Conservation (phyloP, 1,140 invertebrate genomes). For the Drosophila guanche region DNA sequence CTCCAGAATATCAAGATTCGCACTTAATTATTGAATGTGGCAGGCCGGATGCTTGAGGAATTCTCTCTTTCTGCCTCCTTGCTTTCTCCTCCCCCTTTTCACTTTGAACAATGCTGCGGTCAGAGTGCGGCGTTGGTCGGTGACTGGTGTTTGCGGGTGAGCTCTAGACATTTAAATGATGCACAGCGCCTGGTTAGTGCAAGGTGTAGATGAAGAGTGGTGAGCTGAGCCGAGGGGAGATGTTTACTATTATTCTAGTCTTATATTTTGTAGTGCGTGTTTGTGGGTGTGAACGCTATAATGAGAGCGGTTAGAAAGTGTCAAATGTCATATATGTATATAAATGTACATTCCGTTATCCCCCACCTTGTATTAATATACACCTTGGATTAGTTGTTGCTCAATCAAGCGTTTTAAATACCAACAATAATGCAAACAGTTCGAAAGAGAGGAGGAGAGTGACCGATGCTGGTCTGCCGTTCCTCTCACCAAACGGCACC, state of each 20-base stretch:
- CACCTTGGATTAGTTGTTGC: slow-evolving; percentile 12
- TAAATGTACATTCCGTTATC: too few relatives aligned
- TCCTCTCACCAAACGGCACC: too few relatives aligned
- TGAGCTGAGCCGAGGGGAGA: too few relatives aligned
- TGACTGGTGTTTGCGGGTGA: slow-evolving; percentile 2
- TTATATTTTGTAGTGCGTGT: too few relatives aligned
- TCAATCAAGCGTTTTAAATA: slow-evolving; percentile 48
- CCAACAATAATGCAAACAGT: slow-evolving; percentile 18
- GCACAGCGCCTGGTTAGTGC: slow-evolving; percentile 26
- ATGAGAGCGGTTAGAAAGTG: too few relatives aligned
- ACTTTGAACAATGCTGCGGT: slow-evolving; percentile 7
- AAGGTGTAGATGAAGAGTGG: too few relatives aligned
- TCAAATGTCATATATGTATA: too few relatives aligned
- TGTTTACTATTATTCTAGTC: neutral
- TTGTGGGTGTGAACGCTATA: too few relatives aligned
- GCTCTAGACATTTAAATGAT: slow-evolving; percentile 49
- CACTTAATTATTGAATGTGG: slow-evolving; percentile 65
- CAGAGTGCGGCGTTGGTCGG: neutral
- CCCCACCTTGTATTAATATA: too few relatives aligned
- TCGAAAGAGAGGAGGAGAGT: too few relatives aligned
- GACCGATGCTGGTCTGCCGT: too few relatives aligned
- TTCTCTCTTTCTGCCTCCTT: slow-evolving; percentile 1
- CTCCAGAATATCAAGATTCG: slow-evolving; percentile 56
- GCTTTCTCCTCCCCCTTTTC: slow-evolving; percentile 3
- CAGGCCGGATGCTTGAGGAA: slow-evolving; percentile 50